These are phyloP conservation scores for Poeciliopsis paucimaculata DNA, from an alignment of 2,797 vertebrate species.

Conservation along the genomic window DNA sequence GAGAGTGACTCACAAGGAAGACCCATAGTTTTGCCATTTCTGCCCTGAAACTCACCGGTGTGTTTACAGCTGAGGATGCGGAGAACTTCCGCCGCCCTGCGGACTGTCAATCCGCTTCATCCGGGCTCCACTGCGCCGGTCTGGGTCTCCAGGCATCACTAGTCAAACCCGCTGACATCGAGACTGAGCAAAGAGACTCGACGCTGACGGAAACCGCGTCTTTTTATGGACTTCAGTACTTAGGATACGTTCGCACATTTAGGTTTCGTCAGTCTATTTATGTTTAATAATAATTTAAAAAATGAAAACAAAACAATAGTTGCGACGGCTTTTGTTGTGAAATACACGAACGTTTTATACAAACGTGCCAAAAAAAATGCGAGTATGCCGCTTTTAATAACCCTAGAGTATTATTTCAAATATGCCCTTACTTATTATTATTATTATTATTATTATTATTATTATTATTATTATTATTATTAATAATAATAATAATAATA, in stretches of 20 bases:
- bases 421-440: too few relatives aligned
- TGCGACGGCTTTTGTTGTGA: neutral
- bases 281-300: neutral
- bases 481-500: too few relatives aligned
- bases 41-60: conserved; percentile 54
- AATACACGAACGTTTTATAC: neutral
- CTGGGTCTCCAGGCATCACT: conserved; percentile 35
- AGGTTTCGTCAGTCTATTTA: neutral
- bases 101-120: conserved; percentile 51
- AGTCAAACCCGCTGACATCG: conserved; percentile 20
- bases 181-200: neutral
- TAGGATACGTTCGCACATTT: neutral
- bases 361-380: too few relatives aligned
- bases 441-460: too few relatives aligned
- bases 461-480: too few relatives aligned
- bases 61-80: conserved; percentile 51
- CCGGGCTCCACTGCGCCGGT: conserved; percentile 40
- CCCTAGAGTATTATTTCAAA: too few relatives aligned
- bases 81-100: conserved; percentile 59
- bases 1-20: accelerated
- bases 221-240: neutral
- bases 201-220: neutral
- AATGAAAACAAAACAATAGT: neutral
- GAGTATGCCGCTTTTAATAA: neutral
- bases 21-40: neutral